Conservation (phyloP, 2,113 vertebrate species). For the Etheostoma cragini region DNA sequence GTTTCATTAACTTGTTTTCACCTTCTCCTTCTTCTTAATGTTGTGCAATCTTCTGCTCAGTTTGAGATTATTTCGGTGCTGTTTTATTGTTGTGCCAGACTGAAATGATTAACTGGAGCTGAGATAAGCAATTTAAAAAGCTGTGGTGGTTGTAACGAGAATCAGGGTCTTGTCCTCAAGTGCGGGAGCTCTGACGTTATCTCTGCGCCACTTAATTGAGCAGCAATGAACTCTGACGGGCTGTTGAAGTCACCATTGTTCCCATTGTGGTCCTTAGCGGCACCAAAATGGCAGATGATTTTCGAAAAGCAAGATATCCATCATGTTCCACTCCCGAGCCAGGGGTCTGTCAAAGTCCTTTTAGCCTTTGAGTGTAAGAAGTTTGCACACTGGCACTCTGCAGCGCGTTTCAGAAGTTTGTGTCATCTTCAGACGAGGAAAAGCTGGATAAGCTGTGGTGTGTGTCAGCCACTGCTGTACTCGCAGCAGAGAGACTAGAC, state of each 20-base stretch:
- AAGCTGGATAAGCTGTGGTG: constrained; percentile 43
- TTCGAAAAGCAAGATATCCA: constrained; percentile 30
- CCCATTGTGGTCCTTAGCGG: neutral
- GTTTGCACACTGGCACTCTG: constrained; percentile 36
- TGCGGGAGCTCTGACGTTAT: constrained; percentile 11
- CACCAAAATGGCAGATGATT: constrained; percentile 45
- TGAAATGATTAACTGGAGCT: neutral
- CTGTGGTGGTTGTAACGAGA: neutral
- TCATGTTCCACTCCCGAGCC: constrained; percentile 18
- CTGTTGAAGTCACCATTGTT: constrained; percentile 37
- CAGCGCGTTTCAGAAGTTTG: constrained; percentile 21
- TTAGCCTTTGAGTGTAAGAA: constrained; percentile 36
- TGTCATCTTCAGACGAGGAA: constrained; percentile 67
- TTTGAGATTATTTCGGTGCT: constrained; percentile 20
- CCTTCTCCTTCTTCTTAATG: constrained; percentile 17
- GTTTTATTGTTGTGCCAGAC: constrained; percentile 26
- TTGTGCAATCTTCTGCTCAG: constrained; percentile 12
- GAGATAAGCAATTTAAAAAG: neutral
- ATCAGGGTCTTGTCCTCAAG: neutral
- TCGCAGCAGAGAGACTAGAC: constrained; percentile 39
- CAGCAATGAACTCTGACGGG: constrained; percentile 6
- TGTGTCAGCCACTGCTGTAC: constrained; percentile 19
- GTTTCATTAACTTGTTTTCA: constrained; percentile 56
- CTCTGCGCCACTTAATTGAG: constrained; percentile 28
- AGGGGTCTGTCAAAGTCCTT: constrained; percentile 46